Evolutionary conservation across 1,140 invertebrate genomes (phyloP).

Genomic region (Aphidius gifuensis): DNA sequence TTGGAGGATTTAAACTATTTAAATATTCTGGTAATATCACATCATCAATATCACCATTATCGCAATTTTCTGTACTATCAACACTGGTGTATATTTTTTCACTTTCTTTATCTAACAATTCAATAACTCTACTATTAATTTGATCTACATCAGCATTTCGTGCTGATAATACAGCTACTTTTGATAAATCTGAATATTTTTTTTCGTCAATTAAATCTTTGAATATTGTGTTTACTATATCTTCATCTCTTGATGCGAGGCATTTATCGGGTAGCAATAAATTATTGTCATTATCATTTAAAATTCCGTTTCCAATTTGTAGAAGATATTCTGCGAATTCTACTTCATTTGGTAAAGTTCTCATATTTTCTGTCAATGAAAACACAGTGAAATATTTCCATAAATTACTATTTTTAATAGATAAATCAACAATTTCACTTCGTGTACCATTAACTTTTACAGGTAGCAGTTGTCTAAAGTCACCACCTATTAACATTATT

Average conservation of each 20-base stretch:
- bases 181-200: slow-evolving; percentile 11
- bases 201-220: slow-evolving; percentile 6
- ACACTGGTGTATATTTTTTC: slow-evolving; percentile 21
- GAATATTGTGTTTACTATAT: slow-evolving; percentile 9
- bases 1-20: slow-evolving; percentile 27
- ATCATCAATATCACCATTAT: slow-evolving; percentile 18
- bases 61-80: slow-evolving; percentile 20
- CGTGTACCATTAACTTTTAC: slow-evolving; percentile 26
- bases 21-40: slow-evolving; percentile 28
- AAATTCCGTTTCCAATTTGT: slow-evolving; percentile 23
- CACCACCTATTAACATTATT: slow-evolving; percentile 31
- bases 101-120: slow-evolving; percentile 16
- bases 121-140: slow-evolving; percentile 29
- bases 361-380: slow-evolving; percentile 24
- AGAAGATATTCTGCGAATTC: slow-evolving; percentile 24
- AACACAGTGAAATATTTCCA: slow-evolving; percentile 23
- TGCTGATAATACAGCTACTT: slow-evolving; percentile 25
- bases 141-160: slow-evolving; percentile 28
- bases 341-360: slow-evolving; percentile 19
- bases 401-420: slow-evolving; percentile 24
- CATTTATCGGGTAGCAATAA: slow-evolving; percentile 15
- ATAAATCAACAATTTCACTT: slow-evolving; percentile 28
- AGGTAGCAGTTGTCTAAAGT: slow-evolving; percentile 33
- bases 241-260: not conserved
- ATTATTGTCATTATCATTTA: slow-evolving; percentile 20